Conservation (phyloP, 2,797 vertebrate species). For the Sebastes cheni region DNA sequence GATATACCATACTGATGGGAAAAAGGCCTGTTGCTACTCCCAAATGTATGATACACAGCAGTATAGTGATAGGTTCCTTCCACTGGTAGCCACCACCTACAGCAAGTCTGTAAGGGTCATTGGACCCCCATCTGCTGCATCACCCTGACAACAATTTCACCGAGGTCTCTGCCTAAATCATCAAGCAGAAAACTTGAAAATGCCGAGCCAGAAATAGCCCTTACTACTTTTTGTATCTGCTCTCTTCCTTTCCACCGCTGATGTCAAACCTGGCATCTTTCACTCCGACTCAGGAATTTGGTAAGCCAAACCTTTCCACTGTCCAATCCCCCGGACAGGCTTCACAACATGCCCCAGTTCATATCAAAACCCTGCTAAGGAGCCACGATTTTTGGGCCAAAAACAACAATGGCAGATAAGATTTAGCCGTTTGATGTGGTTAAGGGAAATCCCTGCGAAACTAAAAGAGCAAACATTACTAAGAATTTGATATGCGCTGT, state of each 20-base stretch:
- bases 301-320: slow-evolving; percentile 59
- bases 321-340: slow-evolving; percentile 47
- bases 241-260: slow-evolving; percentile 45
- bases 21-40: slow-evolving; percentile 39
- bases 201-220: slow-evolving; percentile 49
- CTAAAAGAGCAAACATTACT: slow-evolving; percentile 39
- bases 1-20: slow-evolving; percentile 8
- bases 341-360: slow-evolving; percentile 49
- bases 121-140: slow-evolving; percentile 19
- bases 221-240: slow-evolving; percentile 28
- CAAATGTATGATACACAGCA: neutral
- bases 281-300: slow-evolving; percentile 58
- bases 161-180: slow-evolving; percentile 62
- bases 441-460: slow-evolving; percentile 51
- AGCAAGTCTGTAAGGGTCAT: slow-evolving; percentile 36
- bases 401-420: slow-evolving; percentile 66
- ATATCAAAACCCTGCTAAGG: slow-evolving; percentile 46
- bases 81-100: neutral
- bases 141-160: slow-evolving; percentile 41
- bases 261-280: slow-evolving; percentile 68
- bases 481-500: slow-evolving; percentile 36
- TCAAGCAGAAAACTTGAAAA: slow-evolving; percentile 50
- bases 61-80: slow-evolving; percentile 10
- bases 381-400: slow-evolving; percentile 55
- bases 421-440: slow-evolving; percentile 59